A percentile compares a stretch with the other conserved stretches of the same genome.
phyloP scores from a whole-genome alignment of 2,113 vertebrate species.

The Neomonachus schauinslandi region DNA sequence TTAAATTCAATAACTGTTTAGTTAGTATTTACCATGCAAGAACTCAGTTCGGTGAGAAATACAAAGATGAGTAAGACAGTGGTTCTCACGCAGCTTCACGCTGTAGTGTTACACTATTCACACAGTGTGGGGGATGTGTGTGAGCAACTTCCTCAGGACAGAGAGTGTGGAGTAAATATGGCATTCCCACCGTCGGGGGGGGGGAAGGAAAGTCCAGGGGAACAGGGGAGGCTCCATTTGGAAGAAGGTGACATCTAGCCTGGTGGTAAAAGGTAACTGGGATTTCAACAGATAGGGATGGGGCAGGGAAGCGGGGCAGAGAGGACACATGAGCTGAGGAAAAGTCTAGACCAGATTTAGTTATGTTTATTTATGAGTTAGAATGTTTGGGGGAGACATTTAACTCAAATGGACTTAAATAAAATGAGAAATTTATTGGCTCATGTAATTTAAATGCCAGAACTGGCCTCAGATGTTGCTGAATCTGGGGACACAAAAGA shows the following conservation, averaged over 20 bases:
- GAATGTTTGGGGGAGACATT: not conserved
- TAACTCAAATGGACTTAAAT: not conserved
- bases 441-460: not conserved
- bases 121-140: not conserved
- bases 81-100: not conserved
- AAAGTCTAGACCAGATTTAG: not conserved
- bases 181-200: rapidly evolving
- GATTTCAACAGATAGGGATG: not conserved
- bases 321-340: not conserved
- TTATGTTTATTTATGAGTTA: not conserved
- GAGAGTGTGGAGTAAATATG: not conserved
- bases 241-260: not conserved
- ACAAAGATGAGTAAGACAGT: not conserved
- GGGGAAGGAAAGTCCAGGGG: not conserved
- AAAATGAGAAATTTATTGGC: not conserved
- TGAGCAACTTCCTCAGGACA: not conserved
- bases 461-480: not conserved
- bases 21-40: not conserved
- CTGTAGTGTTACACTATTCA: not conserved
- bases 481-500: not conserved
- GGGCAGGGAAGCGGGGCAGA: too few relatives aligned
- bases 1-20: not conserved
- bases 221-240: not conserved
- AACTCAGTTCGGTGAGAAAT: not conserved
- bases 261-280: not conserved